These are phyloP conservation scores for Sisyra terminalis DNA, from an alignment of 2,888 invertebrate species.

Conservation along the genomic window DNA sequence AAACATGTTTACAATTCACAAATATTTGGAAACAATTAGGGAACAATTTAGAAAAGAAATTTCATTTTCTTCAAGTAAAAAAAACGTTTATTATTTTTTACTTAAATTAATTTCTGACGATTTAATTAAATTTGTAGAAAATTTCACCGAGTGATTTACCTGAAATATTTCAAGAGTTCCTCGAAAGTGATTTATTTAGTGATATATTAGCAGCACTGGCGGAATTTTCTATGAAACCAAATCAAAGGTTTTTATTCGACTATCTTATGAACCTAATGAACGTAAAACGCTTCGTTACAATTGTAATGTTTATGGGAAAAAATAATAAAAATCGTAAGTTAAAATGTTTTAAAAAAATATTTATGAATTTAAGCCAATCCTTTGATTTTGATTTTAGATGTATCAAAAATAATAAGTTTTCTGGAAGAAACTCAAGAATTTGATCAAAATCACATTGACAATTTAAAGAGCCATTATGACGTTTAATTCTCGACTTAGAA, in stretches of 20 bases:
- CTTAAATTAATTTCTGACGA: not conserved
- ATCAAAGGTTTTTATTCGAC: conserved; percentile 26
- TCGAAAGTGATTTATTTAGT: conserved; percentile 45
- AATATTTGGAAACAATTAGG: conserved; percentile 41
- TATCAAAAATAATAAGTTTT: too few species aligned
- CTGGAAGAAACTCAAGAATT: too few species aligned
- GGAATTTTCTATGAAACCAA: conserved; percentile 26
- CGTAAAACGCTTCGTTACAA: conserved; percentile 46
- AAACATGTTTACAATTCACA: conserved; percentile 48
- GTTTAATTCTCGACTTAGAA: too few species aligned
- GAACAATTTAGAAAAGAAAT: conserved; percentile 30
- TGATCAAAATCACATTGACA: too few species aligned
- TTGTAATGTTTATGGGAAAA: conserved; percentile 42
- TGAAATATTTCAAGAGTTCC: conserved; percentile 45
- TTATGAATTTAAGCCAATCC: too few species aligned
- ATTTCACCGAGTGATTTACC: conserved; percentile 40
- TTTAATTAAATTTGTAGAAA: conserved; percentile 3
- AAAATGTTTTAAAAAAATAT: too few species aligned
- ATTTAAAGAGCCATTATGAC: too few species aligned
- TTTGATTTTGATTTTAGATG: too few species aligned
- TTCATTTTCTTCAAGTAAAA: conserved; percentile 35
- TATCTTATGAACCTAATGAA: conserved; percentile 35
- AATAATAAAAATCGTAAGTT: conserved; percentile 40
- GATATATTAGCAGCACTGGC: conserved; percentile 36
- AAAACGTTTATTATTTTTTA: not conserved